phyloP scores from a whole-genome alignment of 2,113 vertebrate genomes.

The Panthera leo region DNA sequence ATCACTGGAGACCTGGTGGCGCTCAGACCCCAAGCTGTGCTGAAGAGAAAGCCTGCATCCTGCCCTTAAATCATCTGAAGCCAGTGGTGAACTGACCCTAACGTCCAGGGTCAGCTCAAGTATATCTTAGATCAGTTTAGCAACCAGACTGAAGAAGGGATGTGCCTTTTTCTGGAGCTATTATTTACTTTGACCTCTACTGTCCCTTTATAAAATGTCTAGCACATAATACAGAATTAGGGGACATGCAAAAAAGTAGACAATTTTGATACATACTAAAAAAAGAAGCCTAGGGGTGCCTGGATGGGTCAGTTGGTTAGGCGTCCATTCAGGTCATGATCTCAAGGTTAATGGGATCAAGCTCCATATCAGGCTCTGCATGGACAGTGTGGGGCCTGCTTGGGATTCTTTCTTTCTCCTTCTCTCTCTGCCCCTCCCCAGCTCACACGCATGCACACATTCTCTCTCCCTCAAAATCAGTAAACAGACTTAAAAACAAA shows the following conservation, averaged over 20 bases:
- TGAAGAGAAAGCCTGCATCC: neutral
- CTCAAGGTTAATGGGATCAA: no score
- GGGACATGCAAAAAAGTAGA: neutral
- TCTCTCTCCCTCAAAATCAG: no score
- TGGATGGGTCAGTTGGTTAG: no score
- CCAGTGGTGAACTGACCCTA: neutral
- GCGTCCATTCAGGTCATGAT: no score
- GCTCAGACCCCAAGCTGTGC: neutral
- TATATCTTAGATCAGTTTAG: neutral
- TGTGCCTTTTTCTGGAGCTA: neutral
- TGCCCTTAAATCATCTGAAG: neutral
- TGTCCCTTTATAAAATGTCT: neutral
- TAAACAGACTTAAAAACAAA: no score
- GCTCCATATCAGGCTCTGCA: no score
- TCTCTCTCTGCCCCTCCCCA: no score
- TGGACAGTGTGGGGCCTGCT: no score
- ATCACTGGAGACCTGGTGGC: neutral
- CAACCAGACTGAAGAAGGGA: neutral
- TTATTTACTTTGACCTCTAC: neutral
- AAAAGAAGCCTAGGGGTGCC: neutral
- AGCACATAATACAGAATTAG: neutral
- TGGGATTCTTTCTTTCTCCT: no score
- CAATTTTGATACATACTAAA: neutral
- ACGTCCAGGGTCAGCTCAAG: neutral
- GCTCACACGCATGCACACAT: no score